Base-by-base conservation (phyloP, 2,888 invertebrate genomes). In the Polymixis lichenea region DNA sequence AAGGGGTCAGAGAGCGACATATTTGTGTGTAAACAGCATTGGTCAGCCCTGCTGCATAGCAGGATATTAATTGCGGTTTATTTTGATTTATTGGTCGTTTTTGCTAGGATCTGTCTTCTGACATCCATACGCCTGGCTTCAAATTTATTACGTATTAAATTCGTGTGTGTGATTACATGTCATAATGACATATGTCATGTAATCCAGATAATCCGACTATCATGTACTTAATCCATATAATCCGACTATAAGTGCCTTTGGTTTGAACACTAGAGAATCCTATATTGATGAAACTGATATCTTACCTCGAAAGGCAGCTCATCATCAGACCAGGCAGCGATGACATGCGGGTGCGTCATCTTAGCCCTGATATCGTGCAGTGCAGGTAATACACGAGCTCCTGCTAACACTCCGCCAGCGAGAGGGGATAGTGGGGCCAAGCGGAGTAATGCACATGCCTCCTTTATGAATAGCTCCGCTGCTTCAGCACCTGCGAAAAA, bases 281-380 rank as follows among this genome's bases (percentile, higher is more conserved):
- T 46, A 22, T 17, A 22, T 38, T 22, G 22, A 38, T 38, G 13
- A 17, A 69, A 28, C 17, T 28, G 1, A 46, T 60, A 38, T n/a
- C 32, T 78, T 73, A 95, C 96, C 94, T 96, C 96, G 0, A 99
- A 98, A 7, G 99, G 99, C 91, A 99, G 97, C 96, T 99, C 99
- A 93, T 99, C 99, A 91, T 98, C 98, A 89, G 98, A 98, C 99
- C 99, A 99, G 89, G 99, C 99, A 72, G 98, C 98, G 71, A 98
- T 97, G 65, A 99, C 99, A 90, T 96, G 96, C 80, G 96, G 96
- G 80, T 96, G 96, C 81, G 96, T 91, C 96, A 97, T 96, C 91
- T 96, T 96, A 86, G 95, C 93, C 80, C 96, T 92, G 86, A 99
- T 99, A 95, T 99, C 99, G 80, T 99, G 97, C 79, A 99, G 97